phyloP scores from a whole-genome alignment of 2,888 invertebrate genomes.

The Lasioglossum calceatum region DNA sequence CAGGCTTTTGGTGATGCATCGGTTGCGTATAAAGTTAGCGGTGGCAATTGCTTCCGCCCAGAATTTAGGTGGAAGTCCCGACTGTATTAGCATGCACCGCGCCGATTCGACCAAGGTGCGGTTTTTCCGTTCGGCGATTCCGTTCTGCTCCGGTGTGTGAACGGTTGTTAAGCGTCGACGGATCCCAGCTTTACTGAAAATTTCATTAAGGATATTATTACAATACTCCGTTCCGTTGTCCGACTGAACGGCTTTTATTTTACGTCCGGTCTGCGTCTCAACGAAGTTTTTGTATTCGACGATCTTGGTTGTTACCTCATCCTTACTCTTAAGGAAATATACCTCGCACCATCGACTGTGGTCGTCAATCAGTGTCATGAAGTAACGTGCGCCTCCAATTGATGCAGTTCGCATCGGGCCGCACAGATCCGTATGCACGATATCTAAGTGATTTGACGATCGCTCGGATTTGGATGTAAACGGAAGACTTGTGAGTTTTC shows the following conservation, averaged over 20 bases:
- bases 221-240: slow-evolving; percentile 23
- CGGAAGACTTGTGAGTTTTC: not conserved
- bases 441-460: not conserved
- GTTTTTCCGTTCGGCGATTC: not conserved
- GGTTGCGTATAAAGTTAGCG: not conserved
- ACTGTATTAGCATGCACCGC: slow-evolving; percentile 11
- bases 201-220: not conserved
- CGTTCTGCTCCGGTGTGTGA: slow-evolving; percentile 12
- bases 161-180: not conserved
- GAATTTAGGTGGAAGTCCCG: not conserved
- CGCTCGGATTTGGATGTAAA: slow-evolving; percentile 16
- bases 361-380: slow-evolving; percentile 4
- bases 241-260: slow-evolving; percentile 6
- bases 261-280: slow-evolving; percentile 3
- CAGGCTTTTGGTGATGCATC: slow-evolving; percentile 2
- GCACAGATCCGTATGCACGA: slow-evolving; percentile 18
- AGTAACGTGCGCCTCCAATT: not conserved
- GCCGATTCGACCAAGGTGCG: slow-evolving; percentile 9
- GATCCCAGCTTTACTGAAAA: not conserved
- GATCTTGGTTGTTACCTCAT: not conserved
- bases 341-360: not conserved
- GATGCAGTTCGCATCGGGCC: slow-evolving; percentile 16
- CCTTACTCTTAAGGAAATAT: slow-evolving; percentile 23
- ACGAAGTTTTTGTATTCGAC: not conserved
- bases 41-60: slow-evolving; percentile 12